Base-by-base conservation (phyloP, 2,797 vertebrate genomes). In the Echeneis naucrates region DNA sequence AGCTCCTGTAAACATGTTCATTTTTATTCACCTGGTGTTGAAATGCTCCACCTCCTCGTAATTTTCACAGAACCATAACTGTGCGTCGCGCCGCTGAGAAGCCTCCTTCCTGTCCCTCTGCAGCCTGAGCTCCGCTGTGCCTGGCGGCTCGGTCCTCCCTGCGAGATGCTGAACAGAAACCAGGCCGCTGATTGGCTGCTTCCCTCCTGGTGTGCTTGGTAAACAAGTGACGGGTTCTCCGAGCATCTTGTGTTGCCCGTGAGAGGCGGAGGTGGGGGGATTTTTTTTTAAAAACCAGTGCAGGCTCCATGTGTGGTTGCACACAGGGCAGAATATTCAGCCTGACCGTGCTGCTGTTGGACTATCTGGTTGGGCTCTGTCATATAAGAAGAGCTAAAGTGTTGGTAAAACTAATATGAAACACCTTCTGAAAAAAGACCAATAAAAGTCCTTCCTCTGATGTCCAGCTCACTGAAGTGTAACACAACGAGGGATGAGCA, bases 131-230 rank as follows among this genome's bases (percentile, higher is more conserved):
- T 86, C 77, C 23, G 54, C 50, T 88, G 81, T 67, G 62, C 51
- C 54, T 64, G 71, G 56, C 45, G 57, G 57, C 57, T 67, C 72
- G 32, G 69, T 62, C 72, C 51, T 62, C 72, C 51, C 77, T 65
- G 23, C 14, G 86, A 88, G 90, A 92, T 90, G 89, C 89, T 89
- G 87, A 87, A 87, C 87, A 88, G 89, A 89, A 87, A 87, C 74
- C 75, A 81, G 84, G 44, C 55, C 75, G 64, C 89, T 93, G 93
- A 94, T 94, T 94, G 94, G 94, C 86, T 91, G 59, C 60, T 30
- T 4, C 37, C 38, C 47, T 65, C 35, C 67, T 68, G 32, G 56
- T 52, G 17, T 51, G 78, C 38, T 51, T 32, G 30, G 50, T n/a
- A 71, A 79, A 80, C 72, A 57, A 48, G 61, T 52, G 45, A 58